Percentiles rank a stretch among this genome's conserved stretches.
Conservation (phyloP, 2,888 invertebrate species). For the Drosophila nr. fundita region DNA sequence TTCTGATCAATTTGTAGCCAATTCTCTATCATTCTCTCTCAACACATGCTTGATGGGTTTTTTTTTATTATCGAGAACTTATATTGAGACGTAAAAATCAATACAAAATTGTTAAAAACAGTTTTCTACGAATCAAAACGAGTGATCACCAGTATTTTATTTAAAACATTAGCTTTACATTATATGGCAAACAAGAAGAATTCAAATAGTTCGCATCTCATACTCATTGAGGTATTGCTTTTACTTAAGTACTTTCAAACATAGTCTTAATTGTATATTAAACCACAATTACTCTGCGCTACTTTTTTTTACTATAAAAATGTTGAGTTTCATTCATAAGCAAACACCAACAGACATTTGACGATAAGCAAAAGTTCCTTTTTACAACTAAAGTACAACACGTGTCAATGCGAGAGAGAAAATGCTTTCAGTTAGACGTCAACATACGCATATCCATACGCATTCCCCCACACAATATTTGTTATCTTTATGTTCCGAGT, state of each 20-base stretch:
- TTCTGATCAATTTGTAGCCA: neutral
- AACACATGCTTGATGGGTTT: neutral
- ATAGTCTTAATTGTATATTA: neutral
- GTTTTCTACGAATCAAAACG: neutral
- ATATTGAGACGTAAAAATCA: neutral
- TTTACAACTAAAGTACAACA: constrained; percentile 1
- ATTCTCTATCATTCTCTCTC: too few relatives aligned
- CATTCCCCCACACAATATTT: neutral
- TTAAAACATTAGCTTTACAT: neutral
- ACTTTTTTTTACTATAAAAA: neutral
- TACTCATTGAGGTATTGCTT: neutral
- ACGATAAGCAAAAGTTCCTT: constrained; percentile 17
- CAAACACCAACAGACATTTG: neutral
- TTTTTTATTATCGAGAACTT: neutral
- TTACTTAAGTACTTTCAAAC: neutral
- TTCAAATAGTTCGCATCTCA: neutral
- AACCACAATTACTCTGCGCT: constrained; percentile 1
- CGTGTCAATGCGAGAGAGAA: neutral
- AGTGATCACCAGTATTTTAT: constrained; percentile 11
- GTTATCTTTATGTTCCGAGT: neutral
- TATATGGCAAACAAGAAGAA: neutral
- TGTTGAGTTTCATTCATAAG: neutral
- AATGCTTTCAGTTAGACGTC: neutral
- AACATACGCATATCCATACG: neutral
- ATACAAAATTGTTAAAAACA: neutral